Conservation (phyloP, 2,797 vertebrate species). For the Lutjanus campechanus region DNA sequence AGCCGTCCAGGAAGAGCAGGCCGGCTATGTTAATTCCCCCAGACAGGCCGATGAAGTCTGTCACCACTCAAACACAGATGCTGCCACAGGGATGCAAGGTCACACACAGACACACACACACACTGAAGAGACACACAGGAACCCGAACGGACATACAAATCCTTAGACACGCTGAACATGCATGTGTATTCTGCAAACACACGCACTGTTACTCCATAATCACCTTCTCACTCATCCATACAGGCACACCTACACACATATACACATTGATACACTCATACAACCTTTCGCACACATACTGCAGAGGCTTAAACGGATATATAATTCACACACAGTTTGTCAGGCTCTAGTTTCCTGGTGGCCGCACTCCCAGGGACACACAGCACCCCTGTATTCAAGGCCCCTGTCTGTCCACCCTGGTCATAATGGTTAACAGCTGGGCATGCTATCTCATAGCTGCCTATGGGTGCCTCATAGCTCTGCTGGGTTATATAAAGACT, state of each 20-base stretch:
- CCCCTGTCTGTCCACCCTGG: conserved; percentile 62
- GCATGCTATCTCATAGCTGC: conserved; percentile 67
- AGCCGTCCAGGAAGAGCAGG: conserved; percentile 46
- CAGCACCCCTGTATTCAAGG: conserved; percentile 74
- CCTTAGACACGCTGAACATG: conserved; percentile 17
- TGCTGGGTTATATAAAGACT: conserved; percentile 79
- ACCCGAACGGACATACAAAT: conserved; percentile 20
- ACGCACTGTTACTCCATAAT: conserved; percentile 11
- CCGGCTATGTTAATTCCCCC: conserved; percentile 54
- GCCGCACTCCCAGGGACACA: conserved; percentile 64
- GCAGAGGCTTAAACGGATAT: conserved; percentile 24
- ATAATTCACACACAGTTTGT: conserved; percentile 59
- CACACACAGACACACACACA: conserved; percentile 45
- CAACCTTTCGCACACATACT: not conserved
- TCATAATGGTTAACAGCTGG: conserved; percentile 86
- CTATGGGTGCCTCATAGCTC: conserved; percentile 49
- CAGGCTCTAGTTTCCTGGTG: conserved; percentile 74
- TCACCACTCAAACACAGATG: conserved; percentile 69
- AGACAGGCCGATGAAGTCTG: conserved; percentile 73
- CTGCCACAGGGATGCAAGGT: conserved; percentile 59
- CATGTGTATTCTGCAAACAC: conserved; percentile 24
- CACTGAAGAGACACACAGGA: conserved; percentile 17
- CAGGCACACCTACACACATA: conserved; percentile 10
- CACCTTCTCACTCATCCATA: conserved; percentile 17
- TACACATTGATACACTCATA: not conserved